A percentile compares a stretch with the other conserved stretches of the same genome.
phyloP scores from a whole-genome alignment of 2,113 vertebrate species.

The Tringa solitaria region DNA sequence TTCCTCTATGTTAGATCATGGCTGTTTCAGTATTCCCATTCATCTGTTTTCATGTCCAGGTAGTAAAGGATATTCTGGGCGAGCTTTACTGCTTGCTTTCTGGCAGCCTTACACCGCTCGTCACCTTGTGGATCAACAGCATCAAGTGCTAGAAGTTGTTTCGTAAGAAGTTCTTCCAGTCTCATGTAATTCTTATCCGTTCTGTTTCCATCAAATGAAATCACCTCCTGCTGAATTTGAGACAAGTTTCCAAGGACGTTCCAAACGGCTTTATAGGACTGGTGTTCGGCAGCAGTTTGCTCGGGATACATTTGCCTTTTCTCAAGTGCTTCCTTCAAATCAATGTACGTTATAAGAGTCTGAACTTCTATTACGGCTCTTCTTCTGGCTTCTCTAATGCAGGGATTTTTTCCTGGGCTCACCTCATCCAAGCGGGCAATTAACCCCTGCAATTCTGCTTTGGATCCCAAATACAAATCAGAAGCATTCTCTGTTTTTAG shows the following conservation, averaged over 20 bases:
- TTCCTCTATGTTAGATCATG: not conserved
- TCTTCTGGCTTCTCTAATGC: slow-evolving; percentile 93
- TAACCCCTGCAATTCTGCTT: slow-evolving; percentile 89
- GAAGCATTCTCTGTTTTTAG: slow-evolving; percentile 79
- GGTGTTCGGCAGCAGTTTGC: slow-evolving; percentile 76
- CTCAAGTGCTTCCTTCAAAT: slow-evolving; percentile 87
- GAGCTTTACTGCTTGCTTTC: slow-evolving; percentile 94
- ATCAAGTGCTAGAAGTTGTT: slow-evolving; percentile 92
- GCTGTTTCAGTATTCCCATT: slow-evolving; percentile 89
- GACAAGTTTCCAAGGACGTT: slow-evolving; percentile 84
- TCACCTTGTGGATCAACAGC: slow-evolving; percentile 93
- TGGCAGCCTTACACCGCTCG: slow-evolving; percentile 84
- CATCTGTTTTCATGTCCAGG: slow-evolving; percentile 96
- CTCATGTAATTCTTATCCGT: slow-evolving; percentile 93
- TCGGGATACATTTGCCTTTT: slow-evolving; percentile 65
- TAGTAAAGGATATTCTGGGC: slow-evolving; percentile 97
- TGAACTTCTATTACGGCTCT: slow-evolving; percentile 93
- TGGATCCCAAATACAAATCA: slow-evolving; percentile 83
- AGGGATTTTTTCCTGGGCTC: slow-evolving; percentile 90
- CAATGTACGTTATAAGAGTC: slow-evolving; percentile 87
- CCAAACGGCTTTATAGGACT: slow-evolving; percentile 86
- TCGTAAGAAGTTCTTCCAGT: slow-evolving; percentile 95
- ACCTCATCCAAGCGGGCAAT: slow-evolving; percentile 90
- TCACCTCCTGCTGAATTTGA: slow-evolving; percentile 89
- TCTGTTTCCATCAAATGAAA: slow-evolving; percentile 91